These are phyloP conservation scores for Amblyteles armatorius DNA, from an alignment of 2,888 invertebrate species.

Conservation along the genomic window DNA sequence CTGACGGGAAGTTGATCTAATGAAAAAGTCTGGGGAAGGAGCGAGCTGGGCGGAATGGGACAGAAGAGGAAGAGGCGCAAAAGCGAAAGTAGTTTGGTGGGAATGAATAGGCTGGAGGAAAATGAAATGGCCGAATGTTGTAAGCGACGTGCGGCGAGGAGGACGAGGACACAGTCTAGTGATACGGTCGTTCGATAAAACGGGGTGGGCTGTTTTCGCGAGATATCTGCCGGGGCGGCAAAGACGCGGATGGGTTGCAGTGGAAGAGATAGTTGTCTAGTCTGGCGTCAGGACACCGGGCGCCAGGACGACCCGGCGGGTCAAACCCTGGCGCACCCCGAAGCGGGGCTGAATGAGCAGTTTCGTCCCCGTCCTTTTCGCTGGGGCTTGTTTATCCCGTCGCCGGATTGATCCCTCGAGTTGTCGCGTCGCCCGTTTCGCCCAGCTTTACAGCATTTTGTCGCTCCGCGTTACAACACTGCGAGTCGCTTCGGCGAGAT, in stretches of 20 bases:
- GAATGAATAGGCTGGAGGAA: conserved; percentile 12
- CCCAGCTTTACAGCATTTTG: neutral
- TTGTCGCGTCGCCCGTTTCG: conserved; percentile 1
- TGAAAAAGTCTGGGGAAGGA: neutral
- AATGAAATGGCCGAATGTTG: conserved; percentile 23
- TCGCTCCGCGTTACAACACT: neutral
- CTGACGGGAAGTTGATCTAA: conserved; percentile 1
- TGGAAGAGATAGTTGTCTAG: conserved; percentile 61
- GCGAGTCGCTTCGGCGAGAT: neutral
- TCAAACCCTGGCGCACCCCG: conserved; percentile 51
- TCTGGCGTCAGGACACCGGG: conserved; percentile 66
- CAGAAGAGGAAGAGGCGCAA: neutral
- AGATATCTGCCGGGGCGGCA: conserved; percentile 72
- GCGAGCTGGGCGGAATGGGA: neutral
- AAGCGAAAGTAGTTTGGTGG: conserved; percentile 1
- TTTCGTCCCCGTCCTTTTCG: conserved; percentile 22
- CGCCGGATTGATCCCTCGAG: conserved; percentile 5
- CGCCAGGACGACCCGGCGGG: conserved; percentile 76
- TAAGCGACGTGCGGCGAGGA: conserved; percentile 2
- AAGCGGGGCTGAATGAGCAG: conserved; percentile 26
- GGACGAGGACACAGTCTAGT: neutral
- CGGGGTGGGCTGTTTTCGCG: conserved; percentile 66
- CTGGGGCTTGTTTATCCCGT: conserved; percentile 9
- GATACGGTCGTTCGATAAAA: conserved; percentile 10
- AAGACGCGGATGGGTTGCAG: conserved; percentile 75